phyloP scores from a whole-genome alignment of 1,140 invertebrate species.

The Papilio polyxenes region DNA sequence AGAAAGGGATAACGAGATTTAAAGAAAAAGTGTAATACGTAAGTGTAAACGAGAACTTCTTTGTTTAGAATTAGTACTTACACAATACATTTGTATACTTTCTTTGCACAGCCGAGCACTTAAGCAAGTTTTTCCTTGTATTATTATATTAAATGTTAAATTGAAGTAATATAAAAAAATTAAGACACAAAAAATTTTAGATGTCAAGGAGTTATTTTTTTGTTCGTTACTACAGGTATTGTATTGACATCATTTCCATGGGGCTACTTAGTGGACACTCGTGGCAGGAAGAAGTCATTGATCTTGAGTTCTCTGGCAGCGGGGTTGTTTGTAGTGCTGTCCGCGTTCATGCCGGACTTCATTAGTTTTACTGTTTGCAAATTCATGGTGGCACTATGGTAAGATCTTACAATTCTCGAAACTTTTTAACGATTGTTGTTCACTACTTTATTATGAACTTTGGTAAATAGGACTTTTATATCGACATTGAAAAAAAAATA shows the following conservation, averaged over 20 bases:
- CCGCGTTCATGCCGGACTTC: constrained; percentile 69
- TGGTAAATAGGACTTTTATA: neutral
- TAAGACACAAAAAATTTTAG: no score
- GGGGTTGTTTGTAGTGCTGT: constrained; percentile 52
- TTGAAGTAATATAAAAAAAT: no score
- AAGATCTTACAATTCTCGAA: constrained; percentile 40
- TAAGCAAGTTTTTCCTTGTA: no score
- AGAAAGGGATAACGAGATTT: no score
- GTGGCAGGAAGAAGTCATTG: constrained; percentile 61
- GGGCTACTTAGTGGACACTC: constrained; percentile 70
- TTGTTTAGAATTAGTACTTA: no score
- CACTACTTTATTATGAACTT: constrained; percentile 1
- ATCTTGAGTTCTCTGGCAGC: constrained; percentile 56
- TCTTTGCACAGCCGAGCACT: no score
- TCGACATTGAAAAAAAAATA: neutral
- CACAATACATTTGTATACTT: no score
- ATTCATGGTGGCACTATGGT: constrained; percentile 64
- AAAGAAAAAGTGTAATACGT: no score
- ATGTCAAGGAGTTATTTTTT: neutral
- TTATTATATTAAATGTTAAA: no score
- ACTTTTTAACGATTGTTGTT: no score
- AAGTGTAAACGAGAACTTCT: no score
- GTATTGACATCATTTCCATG: constrained; percentile 69
- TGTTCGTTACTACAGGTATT: constrained; percentile 57
- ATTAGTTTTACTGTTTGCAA: constrained; percentile 64